Conservation (phyloP, 2,797 vertebrate species). For the Remorina albescens region DNA sequence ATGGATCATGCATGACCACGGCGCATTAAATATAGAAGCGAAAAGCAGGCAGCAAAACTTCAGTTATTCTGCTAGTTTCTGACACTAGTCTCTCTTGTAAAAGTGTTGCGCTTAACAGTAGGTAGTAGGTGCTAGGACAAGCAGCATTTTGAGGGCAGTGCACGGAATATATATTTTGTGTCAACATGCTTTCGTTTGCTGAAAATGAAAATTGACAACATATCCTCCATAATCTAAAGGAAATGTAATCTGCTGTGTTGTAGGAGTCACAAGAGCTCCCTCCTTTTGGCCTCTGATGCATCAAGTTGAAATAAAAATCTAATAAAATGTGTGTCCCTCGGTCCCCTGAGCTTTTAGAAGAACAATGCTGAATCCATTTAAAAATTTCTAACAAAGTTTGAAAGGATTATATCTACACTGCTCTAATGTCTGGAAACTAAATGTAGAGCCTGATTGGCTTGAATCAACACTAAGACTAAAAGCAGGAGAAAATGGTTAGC, state of each 20-base stretch:
- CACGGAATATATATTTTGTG: neutral
- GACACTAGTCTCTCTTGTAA: neutral
- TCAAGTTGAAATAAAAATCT: too few relatives aligned
- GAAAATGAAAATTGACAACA: neutral
- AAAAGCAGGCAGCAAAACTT: conserved; percentile 56
- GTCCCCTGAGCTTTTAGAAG: neutral
- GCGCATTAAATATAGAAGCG: conserved; percentile 74
- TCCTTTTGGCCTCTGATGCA: neutral
- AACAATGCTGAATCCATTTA: neutral
- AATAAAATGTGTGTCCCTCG: neutral
- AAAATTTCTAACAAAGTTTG: neutral
- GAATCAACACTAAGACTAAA: neutral
- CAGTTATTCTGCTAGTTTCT: conserved; percentile 42
- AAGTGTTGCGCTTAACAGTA: conserved; percentile 9
- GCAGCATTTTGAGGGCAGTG: neutral
- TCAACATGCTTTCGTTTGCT: too few relatives aligned
- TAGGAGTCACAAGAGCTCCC: conserved; percentile 15
- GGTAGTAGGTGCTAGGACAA: too few relatives aligned
- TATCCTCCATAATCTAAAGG: neutral
- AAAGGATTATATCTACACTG: neutral
- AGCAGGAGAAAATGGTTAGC: neutral
- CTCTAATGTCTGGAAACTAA: neutral
- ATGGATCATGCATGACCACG: conserved; percentile 74
- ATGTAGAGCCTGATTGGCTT: neutral
- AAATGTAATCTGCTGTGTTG: neutral